Evolutionary conservation across 2,888 invertebrate genomes (phyloP).

Genomic region (Podabrus alpinus): DNA sequence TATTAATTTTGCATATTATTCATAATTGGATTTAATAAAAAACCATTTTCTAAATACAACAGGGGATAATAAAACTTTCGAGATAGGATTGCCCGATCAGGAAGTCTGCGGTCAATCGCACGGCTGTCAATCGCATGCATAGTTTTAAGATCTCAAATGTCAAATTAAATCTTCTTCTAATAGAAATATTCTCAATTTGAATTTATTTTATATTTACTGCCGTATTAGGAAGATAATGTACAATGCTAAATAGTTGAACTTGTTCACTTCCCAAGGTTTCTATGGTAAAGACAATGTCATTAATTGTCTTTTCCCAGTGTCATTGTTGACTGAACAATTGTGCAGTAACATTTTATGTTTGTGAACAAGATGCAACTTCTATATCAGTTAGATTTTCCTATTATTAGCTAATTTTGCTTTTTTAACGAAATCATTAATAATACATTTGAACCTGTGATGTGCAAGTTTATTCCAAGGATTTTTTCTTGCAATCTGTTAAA

Average conservation of each 20-base stretch:
- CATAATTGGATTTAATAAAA: not conserved
- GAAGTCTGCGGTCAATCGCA: not conserved
- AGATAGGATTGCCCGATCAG: not conserved
- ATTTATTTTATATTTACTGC: not conserved
- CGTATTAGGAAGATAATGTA: not conserved
- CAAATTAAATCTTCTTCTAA: constrained; percentile 2
- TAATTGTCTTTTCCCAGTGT: constrained; percentile 17
- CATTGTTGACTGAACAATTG: constrained; percentile 22
- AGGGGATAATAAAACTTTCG: not conserved
- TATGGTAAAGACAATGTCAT: constrained; percentile 5
- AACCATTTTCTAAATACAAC: not conserved
- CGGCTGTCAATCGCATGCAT: not conserved
- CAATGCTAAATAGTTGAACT: constrained; percentile 11
- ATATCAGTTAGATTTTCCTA: not conserved
- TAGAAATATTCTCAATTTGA: constrained; percentile 1
- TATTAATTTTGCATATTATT: not conserved
- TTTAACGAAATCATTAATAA: not conserved
- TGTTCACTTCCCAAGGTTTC: constrained; percentile 17
- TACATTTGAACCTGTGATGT: not conserved
- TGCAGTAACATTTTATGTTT: constrained; percentile 12
- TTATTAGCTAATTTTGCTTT: constrained; percentile 11
- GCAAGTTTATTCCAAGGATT: not conserved
- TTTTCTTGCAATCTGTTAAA: not conserved
- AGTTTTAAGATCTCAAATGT: not conserved
- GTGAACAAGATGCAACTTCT: not conserved